Base-by-base conservation (phyloP, 1,140 invertebrate genomes). In the Chironomus striatipennis region DNA sequence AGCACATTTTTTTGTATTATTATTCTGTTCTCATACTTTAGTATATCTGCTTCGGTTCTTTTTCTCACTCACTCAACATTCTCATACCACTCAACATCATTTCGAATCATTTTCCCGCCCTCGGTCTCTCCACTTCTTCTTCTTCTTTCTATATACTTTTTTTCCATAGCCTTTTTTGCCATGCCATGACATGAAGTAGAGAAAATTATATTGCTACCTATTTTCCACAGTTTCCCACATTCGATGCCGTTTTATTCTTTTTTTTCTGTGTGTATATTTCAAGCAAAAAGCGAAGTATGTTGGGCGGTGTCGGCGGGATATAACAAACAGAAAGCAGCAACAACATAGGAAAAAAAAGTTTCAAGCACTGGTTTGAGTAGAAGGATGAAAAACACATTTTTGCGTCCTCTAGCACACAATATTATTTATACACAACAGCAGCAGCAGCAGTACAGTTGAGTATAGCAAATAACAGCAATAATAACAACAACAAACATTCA, bases 171-270 rank as follows among this genome's bases (percentile, higher is more conserved):
- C 65, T 70, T 70, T 70, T 70, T 57, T 57, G 12, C 47, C 47
- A 57, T 70, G 65, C 65, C 65, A 70, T 70, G 65, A 70, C 65
- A 70, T 57, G 47, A 10, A 70, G 65, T 70, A 18, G 65, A 70
- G 65, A 70, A 70, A 70, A 70, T 70, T 70, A 70, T 70, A 70
- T 70, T 70, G 65, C 65, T 70, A 70, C 65, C 65, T 70, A 70
- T 70, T 70, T 70, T 70, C 20, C 65, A 18, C 65, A 70, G 18
- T 70, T 70, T 70, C 65, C 65, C 65, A 70, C 20, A 70, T 20
- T 70, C 47, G 47, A n/a, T n/a, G 47, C n/a, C 47, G 47, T 57
- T 15, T 1, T 57, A 34, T 34, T 34, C 24, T 34, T 34, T 34
- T 34, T 34, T 34, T 34, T 34, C 47, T 8, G 65, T 21, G 10